Conservation (phyloP, 2,888 invertebrate genomes). For the Dorcus parallelipipedus region DNA sequence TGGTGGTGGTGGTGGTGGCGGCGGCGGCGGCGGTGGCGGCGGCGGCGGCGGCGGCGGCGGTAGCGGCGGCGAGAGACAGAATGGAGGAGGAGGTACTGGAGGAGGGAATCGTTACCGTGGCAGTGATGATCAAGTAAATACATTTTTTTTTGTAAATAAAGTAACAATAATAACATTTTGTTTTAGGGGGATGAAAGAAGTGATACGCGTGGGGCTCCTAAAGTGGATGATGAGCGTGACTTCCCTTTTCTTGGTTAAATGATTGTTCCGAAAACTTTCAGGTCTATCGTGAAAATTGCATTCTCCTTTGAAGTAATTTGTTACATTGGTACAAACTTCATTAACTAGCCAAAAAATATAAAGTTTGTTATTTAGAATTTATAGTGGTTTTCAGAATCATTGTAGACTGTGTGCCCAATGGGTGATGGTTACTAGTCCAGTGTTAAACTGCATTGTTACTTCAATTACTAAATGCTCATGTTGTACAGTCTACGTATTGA, state of each 20-base stretch:
- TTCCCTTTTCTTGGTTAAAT: slow-evolving; percentile 88
- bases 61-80: slow-evolving; percentile 22
- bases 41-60: too few species aligned
- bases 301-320: slow-evolving; percentile 38
- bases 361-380: slow-evolving; percentile 27
- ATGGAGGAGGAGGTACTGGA: slow-evolving; percentile 44
- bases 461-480: slow-evolving; percentile 27
- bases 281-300: slow-evolving; percentile 24
- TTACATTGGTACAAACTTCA: slow-evolving; percentile 43
- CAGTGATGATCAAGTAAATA: slow-evolving; percentile 28
- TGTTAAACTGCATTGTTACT: slow-evolving; percentile 35
- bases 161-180: not conserved
- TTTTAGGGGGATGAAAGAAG: slow-evolving; percentile 20
- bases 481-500: slow-evolving; percentile 23
- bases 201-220: slow-evolving; percentile 59
- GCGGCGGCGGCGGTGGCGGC: not conserved
- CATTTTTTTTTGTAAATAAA: not conserved
- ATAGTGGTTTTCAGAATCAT: slow-evolving; percentile 33
- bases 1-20: too few species aligned
- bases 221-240: slow-evolving; percentile 93
- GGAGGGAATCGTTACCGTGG: slow-evolving; percentile 16
- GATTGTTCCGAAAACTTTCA: slow-evolving; percentile 21
- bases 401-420: slow-evolving; percentile 40
- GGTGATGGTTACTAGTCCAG: slow-evolving; percentile 46
- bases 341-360: slow-evolving; percentile 34